Conservation (phyloP, 1,140 invertebrate genomes). For the Musca domestica region DNA sequence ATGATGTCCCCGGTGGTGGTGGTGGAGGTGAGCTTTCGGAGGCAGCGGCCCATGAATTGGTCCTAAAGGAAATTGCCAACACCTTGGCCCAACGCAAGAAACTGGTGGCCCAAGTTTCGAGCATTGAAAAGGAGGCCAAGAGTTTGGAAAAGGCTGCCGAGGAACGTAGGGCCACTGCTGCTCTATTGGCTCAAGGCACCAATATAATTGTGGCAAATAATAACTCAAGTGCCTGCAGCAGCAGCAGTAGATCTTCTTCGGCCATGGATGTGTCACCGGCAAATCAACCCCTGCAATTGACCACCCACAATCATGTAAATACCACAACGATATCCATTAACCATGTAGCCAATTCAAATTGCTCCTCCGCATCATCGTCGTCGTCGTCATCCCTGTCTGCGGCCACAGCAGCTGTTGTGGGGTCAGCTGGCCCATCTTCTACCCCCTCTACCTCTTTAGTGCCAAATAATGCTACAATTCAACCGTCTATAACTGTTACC, state of each 20-base stretch:
- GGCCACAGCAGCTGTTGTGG: background rate
- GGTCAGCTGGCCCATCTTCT: background rate
- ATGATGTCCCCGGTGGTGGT: slow-evolving; percentile 30
- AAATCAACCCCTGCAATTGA: slow-evolving; percentile 25
- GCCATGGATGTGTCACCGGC: too few relatives aligned
- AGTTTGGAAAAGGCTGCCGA: slow-evolving; percentile 69
- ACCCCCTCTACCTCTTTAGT: slow-evolving; percentile 21
- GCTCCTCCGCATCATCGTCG: background rate
- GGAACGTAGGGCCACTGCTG: slow-evolving; percentile 61
- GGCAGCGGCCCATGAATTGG: slow-evolving; percentile 70
- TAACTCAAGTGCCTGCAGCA: slow-evolving; percentile 33
- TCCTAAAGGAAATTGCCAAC: slow-evolving; percentile 80
- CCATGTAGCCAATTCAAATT: background rate
- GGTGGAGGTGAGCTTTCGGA: slow-evolving; percentile 60
- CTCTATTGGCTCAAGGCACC: slow-evolving; percentile 48
- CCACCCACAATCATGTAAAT: background rate
- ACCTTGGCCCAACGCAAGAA: slow-evolving; percentile 78
- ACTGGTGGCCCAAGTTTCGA: slow-evolving; percentile 72
- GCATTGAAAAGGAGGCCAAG: slow-evolving; percentile 72
- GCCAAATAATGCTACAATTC: slow-evolving; percentile 26
- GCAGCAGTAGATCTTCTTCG: background rate
- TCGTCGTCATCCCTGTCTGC: slow-evolving; percentile 2
- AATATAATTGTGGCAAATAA: slow-evolving; percentile 47
- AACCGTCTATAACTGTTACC: slow-evolving; percentile 9
- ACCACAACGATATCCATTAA: background rate